These are phyloP conservation scores for Frankliniella intonsa DNA, from an alignment of 2,888 invertebrate genomes.

Conservation along the genomic window DNA sequence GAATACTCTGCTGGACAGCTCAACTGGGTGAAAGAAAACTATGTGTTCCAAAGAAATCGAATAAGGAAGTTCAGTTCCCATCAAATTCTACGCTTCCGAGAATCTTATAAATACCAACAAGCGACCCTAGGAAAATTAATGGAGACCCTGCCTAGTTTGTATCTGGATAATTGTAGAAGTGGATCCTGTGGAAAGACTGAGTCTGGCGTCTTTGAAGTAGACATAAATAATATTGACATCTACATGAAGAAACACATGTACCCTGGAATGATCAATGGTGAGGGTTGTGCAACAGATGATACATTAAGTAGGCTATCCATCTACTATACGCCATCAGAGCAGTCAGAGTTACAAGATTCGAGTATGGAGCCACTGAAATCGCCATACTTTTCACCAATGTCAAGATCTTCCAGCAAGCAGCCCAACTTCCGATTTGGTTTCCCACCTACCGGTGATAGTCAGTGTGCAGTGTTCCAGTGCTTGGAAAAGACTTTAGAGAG, in stretches of 20 bases:
- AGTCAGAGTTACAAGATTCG: slow-evolving; percentile 51
- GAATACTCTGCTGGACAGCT: slow-evolving; percentile 89
- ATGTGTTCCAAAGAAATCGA: slow-evolving; percentile 90
- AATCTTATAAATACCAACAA: slow-evolving; percentile 94
- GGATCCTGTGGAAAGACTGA: slow-evolving; percentile 74
- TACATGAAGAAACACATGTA: slow-evolving; percentile 59
- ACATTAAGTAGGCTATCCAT: slow-evolving; percentile 64
- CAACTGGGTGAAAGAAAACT: slow-evolving; percentile 91
- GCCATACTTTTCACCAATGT: slow-evolving; percentile 37
- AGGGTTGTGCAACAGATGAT: slow-evolving; percentile 33
- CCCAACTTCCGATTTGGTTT: slow-evolving; percentile 33
- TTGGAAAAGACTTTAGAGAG: slow-evolving; percentile 20
- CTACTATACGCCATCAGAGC: slow-evolving; percentile 77
- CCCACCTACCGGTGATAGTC: slow-evolving; percentile 22
- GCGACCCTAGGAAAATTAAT: slow-evolving; percentile 89
- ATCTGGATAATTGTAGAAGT: slow-evolving; percentile 89
- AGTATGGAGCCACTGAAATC: slow-evolving; percentile 37
- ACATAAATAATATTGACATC: slow-evolving; percentile 57
- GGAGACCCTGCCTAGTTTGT: slow-evolving; percentile 84
- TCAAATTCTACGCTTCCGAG: slow-evolving; percentile 80
- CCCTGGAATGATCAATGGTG: not conserved
- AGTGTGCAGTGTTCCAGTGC: slow-evolving; percentile 6
- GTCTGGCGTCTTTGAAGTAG: slow-evolving; percentile 57
- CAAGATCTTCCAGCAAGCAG: slow-evolving; percentile 34
- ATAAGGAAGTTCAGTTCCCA: slow-evolving; percentile 92